Evolutionary conservation across 2,888 invertebrate genomes (phyloP), one percentile per base, ranked within the genome.

Genomic region (Cotesia congregata): DNA sequence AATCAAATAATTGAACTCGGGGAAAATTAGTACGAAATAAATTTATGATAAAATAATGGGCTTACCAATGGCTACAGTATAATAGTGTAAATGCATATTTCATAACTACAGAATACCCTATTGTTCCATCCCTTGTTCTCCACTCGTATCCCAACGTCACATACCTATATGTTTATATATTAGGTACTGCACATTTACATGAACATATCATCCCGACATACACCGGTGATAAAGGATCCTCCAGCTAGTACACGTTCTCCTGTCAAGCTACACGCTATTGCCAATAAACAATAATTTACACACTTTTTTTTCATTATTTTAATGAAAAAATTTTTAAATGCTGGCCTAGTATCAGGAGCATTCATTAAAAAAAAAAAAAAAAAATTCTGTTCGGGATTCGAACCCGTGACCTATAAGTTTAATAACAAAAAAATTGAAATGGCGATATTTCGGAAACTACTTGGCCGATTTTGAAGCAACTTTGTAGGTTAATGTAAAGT

Each of bases 81-180:
- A 61, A 72, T 67, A 50, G 50, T 50, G 50, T 50, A 50, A 17
- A 69, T 77, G 76, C 76, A 77, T 77, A 77, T 77, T 77, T 77
- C 73, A 77, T 77, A 70, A 62, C 74, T 69, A 50, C 62, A 69
- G 15, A 50, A 50, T 50, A 12, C 50, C 60, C 41, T 64, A 77
- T 77, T 77, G 76, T 77, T 73, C 69, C n/a, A 39, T 64, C 73
- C 39, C 69, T 6, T 72, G 41, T 65, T 60, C 67, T 60, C 30
- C 50, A 50, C 30, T 67, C 41, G 40, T 41, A 39, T 39, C 61
- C 39, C 62, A 9, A 59, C 69, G 38, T n/a, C 17, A 20, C 62
- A 75, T 70, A 60, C 38, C 50, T 30, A 30, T 30, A 30, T 30
- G 30, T 30, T 30, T 30, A 30, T 30, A 30, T 30, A 30, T 30